Evolutionary conservation across 92 coral and sea anemone genomes (phyloP).

Genomic region (Zoanthus solanderi): DNA sequence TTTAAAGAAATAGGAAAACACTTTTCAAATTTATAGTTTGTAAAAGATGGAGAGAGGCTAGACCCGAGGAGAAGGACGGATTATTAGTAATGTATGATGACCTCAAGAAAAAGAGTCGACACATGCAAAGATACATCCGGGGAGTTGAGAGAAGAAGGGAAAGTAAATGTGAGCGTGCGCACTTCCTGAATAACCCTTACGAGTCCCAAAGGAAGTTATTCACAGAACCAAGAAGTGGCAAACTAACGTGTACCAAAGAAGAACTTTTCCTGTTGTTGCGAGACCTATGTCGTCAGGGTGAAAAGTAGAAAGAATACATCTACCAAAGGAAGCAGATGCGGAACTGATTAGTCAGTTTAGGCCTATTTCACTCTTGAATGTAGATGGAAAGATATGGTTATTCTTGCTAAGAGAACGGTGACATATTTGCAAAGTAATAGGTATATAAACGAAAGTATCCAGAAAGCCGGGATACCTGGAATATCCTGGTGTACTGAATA

Average conservation of each 20-base stretch:
- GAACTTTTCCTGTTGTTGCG: background rate
- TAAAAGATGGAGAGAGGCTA: background rate
- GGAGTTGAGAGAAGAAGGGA: background rate
- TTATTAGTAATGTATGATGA: conserved; percentile 6
- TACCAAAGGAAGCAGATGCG: conserved; percentile 41
- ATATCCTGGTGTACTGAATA: conserved; percentile 8
- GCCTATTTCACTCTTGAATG: conserved; percentile 35
- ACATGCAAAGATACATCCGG: background rate
- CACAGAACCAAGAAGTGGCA: conserved; percentile 6
- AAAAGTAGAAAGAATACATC: conserved; percentile 12
- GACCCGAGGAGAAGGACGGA: background rate
- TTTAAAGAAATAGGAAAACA: no score
- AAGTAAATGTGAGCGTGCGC: background rate
- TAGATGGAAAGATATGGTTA: conserved; percentile 36
- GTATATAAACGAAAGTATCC: conserved; percentile 9
- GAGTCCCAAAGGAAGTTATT: conserved; percentile 2
- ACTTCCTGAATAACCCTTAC: conserved; percentile 22
- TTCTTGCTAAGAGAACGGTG: background rate
- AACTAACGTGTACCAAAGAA: background rate
- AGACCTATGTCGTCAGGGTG: background rate
- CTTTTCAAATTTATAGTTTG: no score
- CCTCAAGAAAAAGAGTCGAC: background rate
- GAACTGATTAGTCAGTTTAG: conserved; percentile 21
- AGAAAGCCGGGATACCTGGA: conserved; percentile 39
- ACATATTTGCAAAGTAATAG: conserved; percentile 16